Conservation (phyloP, 1,140 invertebrate species). For the Drosophila parvula region DNA sequence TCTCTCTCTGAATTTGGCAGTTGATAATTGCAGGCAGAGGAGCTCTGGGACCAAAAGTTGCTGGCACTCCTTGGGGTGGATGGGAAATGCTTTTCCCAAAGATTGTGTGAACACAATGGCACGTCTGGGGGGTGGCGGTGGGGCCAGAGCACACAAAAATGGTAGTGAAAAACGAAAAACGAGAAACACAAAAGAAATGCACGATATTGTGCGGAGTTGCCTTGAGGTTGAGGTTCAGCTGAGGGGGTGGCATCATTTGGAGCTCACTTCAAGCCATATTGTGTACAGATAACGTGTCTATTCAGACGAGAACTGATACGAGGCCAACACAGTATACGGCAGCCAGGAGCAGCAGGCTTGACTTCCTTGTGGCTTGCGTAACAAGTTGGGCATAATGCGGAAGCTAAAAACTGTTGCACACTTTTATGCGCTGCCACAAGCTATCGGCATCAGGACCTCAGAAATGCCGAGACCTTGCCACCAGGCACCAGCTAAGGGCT, state of each 20-base stretch:
- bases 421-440: constrained; percentile 59
- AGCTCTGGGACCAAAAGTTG: constrained; percentile 56
- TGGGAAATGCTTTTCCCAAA: constrained; percentile 34
- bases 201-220: constrained; percentile 41
- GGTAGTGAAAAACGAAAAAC: constrained; percentile 5
- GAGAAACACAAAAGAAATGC: constrained; percentile 61
- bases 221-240: constrained; percentile 15
- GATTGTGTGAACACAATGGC: constrained; percentile 68
- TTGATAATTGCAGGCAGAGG: constrained; percentile 65
- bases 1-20: constrained; percentile 49
- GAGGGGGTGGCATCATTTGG: constrained; percentile 46
- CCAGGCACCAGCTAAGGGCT: not conserved
- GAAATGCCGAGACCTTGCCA: constrained; percentile 4
- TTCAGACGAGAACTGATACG: constrained; percentile 79
- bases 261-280: constrained; percentile 75
- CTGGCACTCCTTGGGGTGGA: constrained; percentile 3
- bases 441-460: constrained; percentile 14
- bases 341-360: constrained; percentile 34
- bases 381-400: constrained; percentile 71
- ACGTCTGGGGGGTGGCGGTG: constrained; percentile 38
- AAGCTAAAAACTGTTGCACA: constrained; percentile 68
- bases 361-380: constrained; percentile 55
- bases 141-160: constrained; percentile 7
- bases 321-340: constrained; percentile 57
- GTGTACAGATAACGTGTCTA: constrained; percentile 80